phyloP scores from a whole-genome alignment of 2,113 vertebrate genomes.

The Bufo gargarizans region DNA sequence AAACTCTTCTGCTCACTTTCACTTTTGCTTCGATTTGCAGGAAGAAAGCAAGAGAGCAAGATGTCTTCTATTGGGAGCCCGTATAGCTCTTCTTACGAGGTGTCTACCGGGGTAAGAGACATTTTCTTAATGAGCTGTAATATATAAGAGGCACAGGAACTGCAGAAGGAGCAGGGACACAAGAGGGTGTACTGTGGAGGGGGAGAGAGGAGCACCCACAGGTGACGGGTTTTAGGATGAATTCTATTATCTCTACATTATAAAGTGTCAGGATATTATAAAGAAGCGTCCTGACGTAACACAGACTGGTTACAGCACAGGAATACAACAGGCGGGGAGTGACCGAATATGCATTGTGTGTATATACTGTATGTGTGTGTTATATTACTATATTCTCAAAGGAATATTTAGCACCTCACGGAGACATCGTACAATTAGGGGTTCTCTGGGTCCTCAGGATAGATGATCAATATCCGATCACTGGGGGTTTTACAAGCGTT shows the following conservation, averaged over 20 bases:
- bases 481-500: no score
- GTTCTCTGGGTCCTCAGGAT: no score
- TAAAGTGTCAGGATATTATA: not conserved
- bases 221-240: not conserved
- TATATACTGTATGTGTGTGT: no score
- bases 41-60: not conserved
- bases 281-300: not conserved
- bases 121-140: not conserved
- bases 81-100: not conserved
- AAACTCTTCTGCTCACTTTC: not conserved
- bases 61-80: conserved; percentile 7
- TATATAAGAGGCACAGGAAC: no score
- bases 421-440: no score
- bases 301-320: not conserved
- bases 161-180: not conserved
- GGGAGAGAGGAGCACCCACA: not conserved
- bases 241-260: not conserved
- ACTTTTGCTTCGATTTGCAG: conserved; percentile 36
- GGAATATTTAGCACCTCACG: no score
- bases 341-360: no score
- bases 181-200: not conserved
- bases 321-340: no score
- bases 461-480: no score
- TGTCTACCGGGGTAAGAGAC: conserved; percentile 49
- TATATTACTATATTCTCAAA: no score